Evolutionary conservation across 2,113 vertebrate species (phyloP).

Genomic region (Prolemur simus): DNA sequence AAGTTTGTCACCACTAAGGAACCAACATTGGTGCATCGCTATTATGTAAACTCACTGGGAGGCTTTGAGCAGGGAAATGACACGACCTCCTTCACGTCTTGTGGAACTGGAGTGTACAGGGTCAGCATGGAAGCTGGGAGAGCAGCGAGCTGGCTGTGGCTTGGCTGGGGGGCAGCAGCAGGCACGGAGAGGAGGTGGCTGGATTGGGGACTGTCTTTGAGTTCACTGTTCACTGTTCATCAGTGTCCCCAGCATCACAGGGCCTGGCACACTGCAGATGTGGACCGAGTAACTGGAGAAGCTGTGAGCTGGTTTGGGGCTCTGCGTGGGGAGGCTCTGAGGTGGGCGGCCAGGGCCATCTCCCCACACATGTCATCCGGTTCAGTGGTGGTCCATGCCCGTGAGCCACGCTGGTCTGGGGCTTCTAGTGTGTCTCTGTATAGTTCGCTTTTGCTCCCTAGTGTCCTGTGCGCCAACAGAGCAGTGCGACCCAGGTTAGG

Average conservation of each 20-base stretch:
- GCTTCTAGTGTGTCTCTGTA: neutral
- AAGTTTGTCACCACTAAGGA: neutral
- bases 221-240: no score
- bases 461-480: fast-evolving
- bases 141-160: fast-evolving
- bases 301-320: neutral
- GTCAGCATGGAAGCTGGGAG: neutral
- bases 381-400: neutral
- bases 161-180: neutral
- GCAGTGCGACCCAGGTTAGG: neutral
- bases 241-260: neutral
- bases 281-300: neutral
- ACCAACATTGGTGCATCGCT: fast-evolving
- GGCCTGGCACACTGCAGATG: neutral
- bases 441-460: neutral
- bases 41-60: fast-evolving
- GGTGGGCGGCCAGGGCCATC: neutral
- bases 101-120: neutral
- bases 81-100: neutral
- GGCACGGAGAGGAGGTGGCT: no score
- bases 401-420: fast-evolving
- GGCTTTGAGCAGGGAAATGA: neutral
- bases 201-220: neutral
- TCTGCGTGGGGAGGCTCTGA: no score
- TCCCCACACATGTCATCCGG: fast-evolving